Conservation (phyloP, 2,113 vertebrate genomes). For the Lanius collurio region DNA sequence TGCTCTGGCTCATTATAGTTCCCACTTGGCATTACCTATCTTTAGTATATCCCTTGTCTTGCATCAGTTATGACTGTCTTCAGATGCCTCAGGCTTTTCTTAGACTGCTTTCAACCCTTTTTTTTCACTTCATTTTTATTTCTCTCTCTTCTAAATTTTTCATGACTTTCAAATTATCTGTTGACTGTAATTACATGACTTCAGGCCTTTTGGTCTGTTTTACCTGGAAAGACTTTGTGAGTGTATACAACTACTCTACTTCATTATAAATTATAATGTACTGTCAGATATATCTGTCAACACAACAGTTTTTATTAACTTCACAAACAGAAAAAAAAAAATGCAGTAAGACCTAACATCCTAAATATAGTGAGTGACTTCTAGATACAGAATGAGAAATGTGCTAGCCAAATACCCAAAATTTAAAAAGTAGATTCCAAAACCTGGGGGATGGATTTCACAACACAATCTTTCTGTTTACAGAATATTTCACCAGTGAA, state of each 20-base stretch:
- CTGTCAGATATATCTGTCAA: neutral
- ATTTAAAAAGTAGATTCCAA: neutral
- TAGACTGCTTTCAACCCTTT: neutral
- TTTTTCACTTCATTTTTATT: neutral
- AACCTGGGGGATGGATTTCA: neutral
- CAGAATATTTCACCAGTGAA: neutral
- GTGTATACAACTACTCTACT: neutral
- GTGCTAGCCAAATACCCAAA: neutral
- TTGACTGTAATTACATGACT: neutral
- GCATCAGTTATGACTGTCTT: neutral
- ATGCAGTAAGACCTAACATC: neutral
- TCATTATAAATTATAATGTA: neutral
- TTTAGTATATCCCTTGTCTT: neutral
- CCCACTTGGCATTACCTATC: neutral
- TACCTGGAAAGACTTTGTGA: neutral
- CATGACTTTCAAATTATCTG: slow-evolving; percentile 2
- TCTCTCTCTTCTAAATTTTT: neutral
- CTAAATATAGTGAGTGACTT: neutral
- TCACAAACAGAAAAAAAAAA: neutral
- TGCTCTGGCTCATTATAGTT: neutral
- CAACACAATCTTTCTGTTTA: neutral
- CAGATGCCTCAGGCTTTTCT: slow-evolving; percentile 14
- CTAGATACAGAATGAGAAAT: neutral
- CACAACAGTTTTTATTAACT: neutral
- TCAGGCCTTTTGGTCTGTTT: neutral